Conservation (phyloP, 2,888 invertebrate species). For the Acrobasis consociella region DNA sequence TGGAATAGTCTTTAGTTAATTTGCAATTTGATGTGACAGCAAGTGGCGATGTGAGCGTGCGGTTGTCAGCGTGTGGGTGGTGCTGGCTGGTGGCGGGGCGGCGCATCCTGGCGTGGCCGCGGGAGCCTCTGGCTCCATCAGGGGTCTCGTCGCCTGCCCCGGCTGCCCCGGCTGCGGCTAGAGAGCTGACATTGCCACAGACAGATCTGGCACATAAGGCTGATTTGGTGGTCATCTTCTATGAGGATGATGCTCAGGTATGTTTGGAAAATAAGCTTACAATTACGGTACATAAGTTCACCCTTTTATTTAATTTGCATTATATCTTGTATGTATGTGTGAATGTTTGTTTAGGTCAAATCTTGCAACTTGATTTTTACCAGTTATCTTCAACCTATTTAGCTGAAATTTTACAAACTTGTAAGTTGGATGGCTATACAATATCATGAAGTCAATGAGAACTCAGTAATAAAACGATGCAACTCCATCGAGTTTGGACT, state of each 20-base stretch:
- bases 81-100: conserved; percentile 94
- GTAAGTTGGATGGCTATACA: too few relatives aligned
- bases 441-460: too few relatives aligned
- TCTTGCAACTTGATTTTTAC: too few relatives aligned
- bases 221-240: conserved; percentile 89
- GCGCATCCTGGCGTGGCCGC: conserved; percentile 93
- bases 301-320: too few relatives aligned
- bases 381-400: too few relatives aligned
- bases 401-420: too few relatives aligned
- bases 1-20: neutral
- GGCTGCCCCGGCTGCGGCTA: conserved; percentile 88
- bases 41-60: conserved; percentile 83
- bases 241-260: conserved; percentile 69
- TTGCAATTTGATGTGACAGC: conserved; percentile 49
- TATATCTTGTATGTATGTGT: too few relatives aligned
- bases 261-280: neutral
- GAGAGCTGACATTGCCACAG: conserved; percentile 94
- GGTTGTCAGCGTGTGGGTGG: conserved; percentile 87
- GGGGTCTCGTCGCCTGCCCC: conserved; percentile 46
- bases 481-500: too few relatives aligned
- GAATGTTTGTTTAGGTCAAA: too few relatives aligned
- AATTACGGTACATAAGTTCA: too few relatives aligned
- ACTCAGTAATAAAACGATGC: too few relatives aligned
- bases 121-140: conserved; percentile 61
- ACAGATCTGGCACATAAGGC: conserved; percentile 96